These are phyloP conservation scores for Venusia cambrica DNA, from an alignment of 2,888 invertebrate genomes.

Conservation along the genomic window DNA sequence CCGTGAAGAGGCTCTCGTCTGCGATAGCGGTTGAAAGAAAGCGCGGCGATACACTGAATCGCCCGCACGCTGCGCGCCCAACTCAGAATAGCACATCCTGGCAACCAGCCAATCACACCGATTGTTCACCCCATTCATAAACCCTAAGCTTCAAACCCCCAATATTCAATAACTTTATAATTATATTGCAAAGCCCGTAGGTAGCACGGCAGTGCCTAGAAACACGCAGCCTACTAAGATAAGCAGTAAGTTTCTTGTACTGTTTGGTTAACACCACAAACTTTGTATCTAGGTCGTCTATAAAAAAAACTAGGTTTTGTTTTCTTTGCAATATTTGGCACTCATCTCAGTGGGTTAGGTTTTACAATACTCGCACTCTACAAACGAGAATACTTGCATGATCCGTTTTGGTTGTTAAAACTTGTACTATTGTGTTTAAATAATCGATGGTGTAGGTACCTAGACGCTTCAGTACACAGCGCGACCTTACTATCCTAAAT, in stretches of 20 bases:
- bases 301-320: slow-evolving; percentile 11
- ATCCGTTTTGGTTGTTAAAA: too few species aligned
- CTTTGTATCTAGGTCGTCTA: slow-evolving; percentile 15
- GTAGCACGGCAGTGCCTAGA: background rate
- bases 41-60: slow-evolving; percentile 62
- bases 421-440: too few species aligned
- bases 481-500: too few species aligned
- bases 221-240: slow-evolving; percentile 3
- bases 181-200: background rate
- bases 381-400: background rate
- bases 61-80: slow-evolving; percentile 65
- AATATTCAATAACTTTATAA: slow-evolving; percentile 6
- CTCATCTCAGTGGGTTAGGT: slow-evolving; percentile 1
- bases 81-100: slow-evolving; percentile 65
- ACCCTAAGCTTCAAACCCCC: slow-evolving; percentile 25
- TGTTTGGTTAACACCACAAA: slow-evolving; percentile 3
- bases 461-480: too few species aligned
- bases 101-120: slow-evolving; percentile 59
- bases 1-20: slow-evolving; percentile 18
- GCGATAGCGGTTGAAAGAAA: slow-evolving; percentile 30
- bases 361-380: background rate
- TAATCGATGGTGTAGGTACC: too few species aligned
- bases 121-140: slow-evolving; percentile 68
- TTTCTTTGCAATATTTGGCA: slow-evolving; percentile 6
- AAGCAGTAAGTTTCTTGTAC: background rate